These are phyloP conservation scores for Betta splendens DNA, from an alignment of 2,797 vertebrate genomes.

Conservation along the genomic window DNA sequence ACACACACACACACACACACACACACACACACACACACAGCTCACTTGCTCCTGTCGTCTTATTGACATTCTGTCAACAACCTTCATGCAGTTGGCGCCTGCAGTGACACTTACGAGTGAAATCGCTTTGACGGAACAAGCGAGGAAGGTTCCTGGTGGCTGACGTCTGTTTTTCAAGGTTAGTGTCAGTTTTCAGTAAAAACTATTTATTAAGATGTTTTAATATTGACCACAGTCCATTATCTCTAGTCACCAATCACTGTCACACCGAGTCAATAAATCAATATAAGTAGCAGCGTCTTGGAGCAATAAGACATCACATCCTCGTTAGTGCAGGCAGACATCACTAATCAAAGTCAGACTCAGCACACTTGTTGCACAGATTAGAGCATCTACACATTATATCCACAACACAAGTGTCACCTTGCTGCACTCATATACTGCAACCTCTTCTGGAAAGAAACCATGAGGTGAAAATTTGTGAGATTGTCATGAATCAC, in stretches of 20 bases:
- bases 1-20: constrained; percentile 18
- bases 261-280: no score
- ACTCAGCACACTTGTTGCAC: background rate
- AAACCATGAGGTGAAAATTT: no score
- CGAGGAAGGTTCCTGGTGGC: background rate
- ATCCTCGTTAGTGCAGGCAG: background rate
- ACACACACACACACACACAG: constrained; percentile 18
- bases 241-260: no score
- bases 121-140: constrained; percentile 24
- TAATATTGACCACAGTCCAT: no score
- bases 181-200: constrained; percentile 2
- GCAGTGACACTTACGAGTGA: constrained; percentile 35
- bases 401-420: no score
- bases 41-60: constrained; percentile 25
- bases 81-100: constrained; percentile 21
- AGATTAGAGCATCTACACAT: no score
- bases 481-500: no score
- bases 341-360: background rate
- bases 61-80: constrained; percentile 61
- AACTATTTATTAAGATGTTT: fast-evolving
- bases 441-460: no score
- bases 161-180: constrained; percentile 24
- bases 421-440: no score
- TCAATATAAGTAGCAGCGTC: background rate
- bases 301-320: background rate